A percentile compares a stretch with the other conserved stretches of the same genome.
Conservation (phyloP, 2,888 invertebrate species). For the Cryptocheilus praepositus region DNA sequence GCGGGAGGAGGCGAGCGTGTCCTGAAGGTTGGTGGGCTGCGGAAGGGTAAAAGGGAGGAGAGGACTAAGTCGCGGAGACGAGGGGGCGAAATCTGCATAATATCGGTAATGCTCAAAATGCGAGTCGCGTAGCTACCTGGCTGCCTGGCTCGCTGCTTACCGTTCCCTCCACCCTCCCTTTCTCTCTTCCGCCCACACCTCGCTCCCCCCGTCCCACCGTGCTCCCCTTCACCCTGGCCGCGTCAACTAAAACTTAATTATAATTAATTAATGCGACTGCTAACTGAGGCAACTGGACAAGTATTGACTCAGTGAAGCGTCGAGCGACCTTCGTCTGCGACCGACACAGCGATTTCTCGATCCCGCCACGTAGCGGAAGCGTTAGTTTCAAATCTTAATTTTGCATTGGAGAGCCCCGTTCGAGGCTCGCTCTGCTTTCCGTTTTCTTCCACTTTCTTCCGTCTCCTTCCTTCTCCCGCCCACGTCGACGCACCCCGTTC, state of each 20-base stretch:
- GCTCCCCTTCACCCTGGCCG: slow-evolving; percentile 74
- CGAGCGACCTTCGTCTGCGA: slow-evolving; percentile 26
- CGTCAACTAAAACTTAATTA: slow-evolving; percentile 90
- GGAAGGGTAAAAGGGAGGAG: slow-evolving; percentile 53
- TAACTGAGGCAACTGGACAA: slow-evolving; percentile 68
- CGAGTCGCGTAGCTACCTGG: slow-evolving; percentile 69
- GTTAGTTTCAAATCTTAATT: too few relatives aligned
- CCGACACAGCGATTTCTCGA: slow-evolving; percentile 27
- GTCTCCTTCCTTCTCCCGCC: not conserved
- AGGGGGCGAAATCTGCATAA: slow-evolving; percentile 70
- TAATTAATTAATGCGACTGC: slow-evolving; percentile 88
- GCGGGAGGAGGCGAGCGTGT: slow-evolving; percentile 32
- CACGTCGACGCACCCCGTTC: not conserved
- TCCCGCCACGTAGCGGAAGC: slow-evolving; percentile 3
- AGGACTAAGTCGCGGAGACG: slow-evolving; percentile 57
- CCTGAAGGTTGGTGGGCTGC: slow-evolving; percentile 45
- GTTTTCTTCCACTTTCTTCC: slow-evolving; percentile 9
- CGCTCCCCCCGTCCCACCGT: slow-evolving; percentile 48
- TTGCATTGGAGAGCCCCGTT: slow-evolving; percentile 8
- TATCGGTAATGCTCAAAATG: slow-evolving; percentile 73
- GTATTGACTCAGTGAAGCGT: slow-evolving; percentile 62
- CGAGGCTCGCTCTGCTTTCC: slow-evolving; percentile 19
- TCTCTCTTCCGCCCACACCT: slow-evolving; percentile 35
- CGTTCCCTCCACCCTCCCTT: slow-evolving; percentile 73
- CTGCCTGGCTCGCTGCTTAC: slow-evolving; percentile 63